phyloP scores from a whole-genome alignment of 2,113 vertebrate genomes.

The Notechis scutatus region DNA sequence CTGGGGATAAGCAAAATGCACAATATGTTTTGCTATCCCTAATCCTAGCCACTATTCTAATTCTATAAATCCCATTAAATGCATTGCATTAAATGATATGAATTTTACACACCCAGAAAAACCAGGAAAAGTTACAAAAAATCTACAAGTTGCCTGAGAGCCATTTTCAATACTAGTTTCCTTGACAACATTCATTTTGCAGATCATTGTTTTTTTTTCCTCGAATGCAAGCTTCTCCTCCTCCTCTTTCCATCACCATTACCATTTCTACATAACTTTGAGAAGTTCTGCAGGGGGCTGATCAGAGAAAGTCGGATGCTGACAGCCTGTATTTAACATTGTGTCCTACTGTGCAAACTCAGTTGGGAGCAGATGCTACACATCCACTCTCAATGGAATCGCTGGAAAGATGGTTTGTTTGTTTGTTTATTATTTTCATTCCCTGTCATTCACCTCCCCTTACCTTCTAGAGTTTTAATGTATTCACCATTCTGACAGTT shows the following conservation, averaged over 20 bases:
- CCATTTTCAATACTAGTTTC: not conserved
- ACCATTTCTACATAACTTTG: not conserved
- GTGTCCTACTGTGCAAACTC: not conserved
- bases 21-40: not conserved
- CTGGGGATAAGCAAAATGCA: not conserved
- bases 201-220: not conserved
- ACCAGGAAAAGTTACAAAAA: not conserved
- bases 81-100: not conserved
- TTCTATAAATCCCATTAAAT: not conserved
- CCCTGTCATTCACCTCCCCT: not conserved
- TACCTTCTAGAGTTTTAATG: not conserved
- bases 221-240: not conserved
- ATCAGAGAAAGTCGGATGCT: not conserved
- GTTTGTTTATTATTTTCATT: not conserved
- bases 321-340: not conserved
- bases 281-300: not conserved
- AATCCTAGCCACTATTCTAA: not conserved
- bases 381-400: not conserved
- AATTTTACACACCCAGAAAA: not conserved
- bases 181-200: not conserved
- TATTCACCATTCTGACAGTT: slow-evolving; percentile 48
- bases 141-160: not conserved
- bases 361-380: not conserved
- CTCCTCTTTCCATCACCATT: not conserved
- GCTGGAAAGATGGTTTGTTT: not conserved